Percentiles rank a stretch among this genome's conserved stretches.
Evolutionary conservation across 2,113 vertebrate genomes (phyloP).

Genomic region (Prinia subflava): DNA sequence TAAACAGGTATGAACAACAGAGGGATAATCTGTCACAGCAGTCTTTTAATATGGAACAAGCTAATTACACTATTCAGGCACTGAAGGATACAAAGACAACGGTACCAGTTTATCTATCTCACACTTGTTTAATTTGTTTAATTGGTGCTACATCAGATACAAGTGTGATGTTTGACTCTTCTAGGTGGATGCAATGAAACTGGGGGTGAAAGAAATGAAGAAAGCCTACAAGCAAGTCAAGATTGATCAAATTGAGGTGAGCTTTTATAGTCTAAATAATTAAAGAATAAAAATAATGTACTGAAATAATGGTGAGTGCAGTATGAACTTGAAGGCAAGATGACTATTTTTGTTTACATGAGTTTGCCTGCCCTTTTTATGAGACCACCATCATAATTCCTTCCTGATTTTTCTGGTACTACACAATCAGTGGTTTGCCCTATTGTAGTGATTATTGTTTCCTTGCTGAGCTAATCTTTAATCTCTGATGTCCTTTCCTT

Average conservation of each 20-base stretch:
- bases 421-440: background rate
- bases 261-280: background rate
- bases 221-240: slow-evolving; percentile 96
- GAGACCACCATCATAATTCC: background rate
- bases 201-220: slow-evolving; percentile 98
- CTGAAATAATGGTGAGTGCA: background rate
- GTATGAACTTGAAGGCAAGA: background rate
- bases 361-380: background rate
- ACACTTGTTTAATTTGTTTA: background rate
- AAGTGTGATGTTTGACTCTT: background rate
- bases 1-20: slow-evolving; percentile 92
- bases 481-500: background rate
- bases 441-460: background rate
- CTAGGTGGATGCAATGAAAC: slow-evolving; percentile 97
- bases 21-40: slow-evolving; percentile 94
- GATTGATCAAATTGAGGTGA: slow-evolving; percentile 96
- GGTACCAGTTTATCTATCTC: slow-evolving; percentile 68
- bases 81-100: slow-evolving; percentile 98
- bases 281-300: background rate
- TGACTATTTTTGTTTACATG: background rate
- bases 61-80: slow-evolving; percentile 97
- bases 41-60: slow-evolving; percentile 99
- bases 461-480: background rate
- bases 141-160: background rate
- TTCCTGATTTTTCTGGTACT: background rate